Base-by-base conservation (phyloP, 2,113 vertebrate genomes). In the Neopipo cinnamomea region DNA sequence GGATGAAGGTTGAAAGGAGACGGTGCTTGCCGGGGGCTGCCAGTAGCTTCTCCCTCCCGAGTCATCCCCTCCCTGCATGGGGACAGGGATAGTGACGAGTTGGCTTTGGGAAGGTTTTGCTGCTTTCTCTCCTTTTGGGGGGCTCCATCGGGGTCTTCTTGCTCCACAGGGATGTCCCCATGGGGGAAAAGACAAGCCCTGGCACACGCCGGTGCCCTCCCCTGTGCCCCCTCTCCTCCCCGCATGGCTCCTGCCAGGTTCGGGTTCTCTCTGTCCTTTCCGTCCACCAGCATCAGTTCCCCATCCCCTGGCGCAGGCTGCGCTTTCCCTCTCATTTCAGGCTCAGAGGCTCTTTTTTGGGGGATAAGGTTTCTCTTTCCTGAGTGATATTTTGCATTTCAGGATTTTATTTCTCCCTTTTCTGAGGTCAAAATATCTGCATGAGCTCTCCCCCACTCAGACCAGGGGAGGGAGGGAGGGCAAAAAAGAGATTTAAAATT, bases 1-100 rank as follows among this genome's bases (percentile, higher is more conserved):
- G 30, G 76, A 77, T 93, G 89, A 87, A 87, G 96, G 88, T 91
- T 95, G 93, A 93, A 97, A 95, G 94, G 92, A 91, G 94, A 91
- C 53, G 1, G 21, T 42, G 42, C 75, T 59, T 14, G 33, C 56
- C 12, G 4, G 27, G 58, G 44, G 49, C 33, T 90, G 75, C 56
- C 44, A 2, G 50, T 0, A 46, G 12, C 53, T 66, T 71, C 44
- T 70, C 67, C 80, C 44, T 75, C 74, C 56, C 28, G 37, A 85
- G 70, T 73, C 56, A 27, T 59, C 35, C 30, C 33, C 35, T 39
- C 72, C 67, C 66, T 61, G 63, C 66, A 2, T 5, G 35, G 47
- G 63, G 21, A 84, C 59, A 18, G 44, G 24, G 66, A 22, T 15
- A 76, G 42, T 14, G 24, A 53, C 0, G 13, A 50, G 53, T 37